Conservation (phyloP, 2,113 vertebrate genomes). For the Rhinogobius similis region DNA sequence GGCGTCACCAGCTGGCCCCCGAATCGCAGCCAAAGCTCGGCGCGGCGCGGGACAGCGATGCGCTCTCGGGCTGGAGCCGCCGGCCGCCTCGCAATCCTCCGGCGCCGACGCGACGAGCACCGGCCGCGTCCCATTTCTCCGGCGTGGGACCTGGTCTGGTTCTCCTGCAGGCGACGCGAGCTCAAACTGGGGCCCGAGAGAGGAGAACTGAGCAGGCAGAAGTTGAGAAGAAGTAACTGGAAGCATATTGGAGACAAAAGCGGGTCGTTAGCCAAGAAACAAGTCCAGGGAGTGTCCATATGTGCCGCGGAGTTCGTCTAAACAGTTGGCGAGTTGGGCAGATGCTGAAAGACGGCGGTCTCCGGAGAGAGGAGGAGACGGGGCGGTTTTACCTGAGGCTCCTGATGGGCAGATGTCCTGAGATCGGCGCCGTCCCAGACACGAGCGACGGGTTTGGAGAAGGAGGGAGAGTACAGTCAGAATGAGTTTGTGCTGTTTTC, state of each 20-base stretch:
- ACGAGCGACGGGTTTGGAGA: constrained; percentile 14
- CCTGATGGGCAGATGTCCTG: constrained; percentile 75
- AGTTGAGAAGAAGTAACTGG: constrained; percentile 59
- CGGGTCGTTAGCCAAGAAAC: constrained; percentile 59
- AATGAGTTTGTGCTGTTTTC: too few relatives aligned
- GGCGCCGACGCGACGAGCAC: not conserved
- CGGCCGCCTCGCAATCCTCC: constrained; percentile 46
- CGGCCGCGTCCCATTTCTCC: not conserved
- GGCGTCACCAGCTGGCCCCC: constrained; percentile 74
- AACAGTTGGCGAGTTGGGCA: constrained; percentile 40
- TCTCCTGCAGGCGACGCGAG: constrained; percentile 60
- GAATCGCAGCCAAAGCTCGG: constrained; percentile 53
- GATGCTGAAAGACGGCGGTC: constrained; percentile 71
- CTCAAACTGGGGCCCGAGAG: constrained; percentile 58
- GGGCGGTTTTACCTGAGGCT: constrained; percentile 78
- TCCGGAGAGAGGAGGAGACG: constrained; percentile 53
- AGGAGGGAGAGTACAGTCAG: not conserved
- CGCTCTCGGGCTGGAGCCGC: constrained; percentile 42
- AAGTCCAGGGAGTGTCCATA: constrained; percentile 34
- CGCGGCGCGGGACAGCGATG: constrained; percentile 56
- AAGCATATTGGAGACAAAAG: constrained; percentile 64
- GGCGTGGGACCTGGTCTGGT: constrained; percentile 15
- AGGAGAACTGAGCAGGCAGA: constrained; percentile 38
- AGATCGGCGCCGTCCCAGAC: constrained; percentile 61
- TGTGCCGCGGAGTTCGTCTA: constrained; percentile 28